Evolutionary conservation across 2,888 invertebrate species (phyloP), one percentile per base, ranked within the genome.

Genomic region (Xanthia icteritia): DNA sequence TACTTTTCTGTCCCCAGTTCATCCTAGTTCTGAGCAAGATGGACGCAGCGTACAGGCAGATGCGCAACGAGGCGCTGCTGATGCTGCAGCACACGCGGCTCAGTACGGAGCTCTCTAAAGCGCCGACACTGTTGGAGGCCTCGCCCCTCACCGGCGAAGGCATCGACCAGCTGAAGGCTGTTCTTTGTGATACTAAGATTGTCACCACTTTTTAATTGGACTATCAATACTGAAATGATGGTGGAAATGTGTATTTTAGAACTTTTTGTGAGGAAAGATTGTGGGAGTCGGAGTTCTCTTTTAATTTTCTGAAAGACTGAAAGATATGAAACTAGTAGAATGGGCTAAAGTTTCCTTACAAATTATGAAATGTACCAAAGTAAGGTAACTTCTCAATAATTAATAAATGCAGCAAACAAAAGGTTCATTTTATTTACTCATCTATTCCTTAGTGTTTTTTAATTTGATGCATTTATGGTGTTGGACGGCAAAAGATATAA

Each of bases 1-100:
- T n/a, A 56, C 27, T 56, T n/a, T 36, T 39, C n/a, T 56, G 36
- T 74, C 20, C 94, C 15, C 92, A 98, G 97, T 97, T 98, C 83
- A 96, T 98, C 36, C 92, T 98, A 76, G 97, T 98, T 0, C 93
- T 99, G 17, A 97, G 98, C 23, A 99, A 99, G 96, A 98, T 98
- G 98, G 98, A 99, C 89, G 97, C 98, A 1, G 98, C 98, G 9
- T 98, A 98, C 93, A 97, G 98, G 20, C 98, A 98, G 91, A 98
- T 98, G 98, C 97, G 98, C 69, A 98, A 98, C 92, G 98, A 99
- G 91, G 98, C 98, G 0, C 93, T 98, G 45, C 95, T 98, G 3
- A 98, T 98, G 98, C 94, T 99, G 83, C 98, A 98, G 93, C 97
- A 98, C 93, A 97, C 97, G 13, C 97, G 98, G 65, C 95, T 98